These are phyloP conservation scores for Oophaga sylvatica DNA, from an alignment of 2,797 vertebrate species.

Conservation along the genomic window DNA sequence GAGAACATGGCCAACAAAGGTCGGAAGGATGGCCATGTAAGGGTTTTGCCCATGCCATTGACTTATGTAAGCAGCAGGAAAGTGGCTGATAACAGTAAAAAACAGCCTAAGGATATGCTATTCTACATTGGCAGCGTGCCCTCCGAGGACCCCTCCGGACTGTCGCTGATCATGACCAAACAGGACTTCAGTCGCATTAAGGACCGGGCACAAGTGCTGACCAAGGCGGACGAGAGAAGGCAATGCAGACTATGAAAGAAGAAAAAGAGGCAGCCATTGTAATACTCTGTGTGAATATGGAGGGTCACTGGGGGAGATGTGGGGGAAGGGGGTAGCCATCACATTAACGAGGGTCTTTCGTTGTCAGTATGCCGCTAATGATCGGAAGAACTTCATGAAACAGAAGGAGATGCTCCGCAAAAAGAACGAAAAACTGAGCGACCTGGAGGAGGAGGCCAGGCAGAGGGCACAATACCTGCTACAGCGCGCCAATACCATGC, in stretches of 20 bases:
- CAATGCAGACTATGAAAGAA: constrained; percentile 68
- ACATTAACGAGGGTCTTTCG: neutral
- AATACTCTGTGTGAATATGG: constrained; percentile 30
- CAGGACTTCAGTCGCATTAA: constrained; percentile 78
- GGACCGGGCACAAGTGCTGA: constrained; percentile 67
- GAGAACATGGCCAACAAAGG: too few relatives aligned
- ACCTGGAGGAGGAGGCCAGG: constrained; percentile 79
- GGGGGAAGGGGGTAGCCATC: neutral
- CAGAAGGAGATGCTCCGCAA: constrained; percentile 73
- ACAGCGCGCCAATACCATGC: constrained; percentile 75
- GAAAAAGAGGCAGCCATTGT: constrained; percentile 73
- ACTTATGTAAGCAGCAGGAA: too few relatives aligned
- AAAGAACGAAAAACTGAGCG: constrained; percentile 75
- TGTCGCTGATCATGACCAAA: constrained; percentile 75
- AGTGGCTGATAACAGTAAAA: too few relatives aligned
- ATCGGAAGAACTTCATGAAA: constrained; percentile 74
- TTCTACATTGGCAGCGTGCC: constrained; percentile 75
- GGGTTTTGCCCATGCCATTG: too few relatives aligned
- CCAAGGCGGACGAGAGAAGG: constrained; percentile 69
- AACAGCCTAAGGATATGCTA: neutral
- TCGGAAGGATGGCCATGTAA: too few relatives aligned
- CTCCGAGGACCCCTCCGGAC: constrained; percentile 72
- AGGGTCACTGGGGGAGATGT: neutral
- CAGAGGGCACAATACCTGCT: constrained; percentile 76
- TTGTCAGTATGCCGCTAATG: constrained; percentile 73